A percentile compares a stretch with the other conserved stretches of the same genome.
phyloP scores from a whole-genome alignment of 2,888 invertebrate genomes.

The Stenichneumon culpator region DNA sequence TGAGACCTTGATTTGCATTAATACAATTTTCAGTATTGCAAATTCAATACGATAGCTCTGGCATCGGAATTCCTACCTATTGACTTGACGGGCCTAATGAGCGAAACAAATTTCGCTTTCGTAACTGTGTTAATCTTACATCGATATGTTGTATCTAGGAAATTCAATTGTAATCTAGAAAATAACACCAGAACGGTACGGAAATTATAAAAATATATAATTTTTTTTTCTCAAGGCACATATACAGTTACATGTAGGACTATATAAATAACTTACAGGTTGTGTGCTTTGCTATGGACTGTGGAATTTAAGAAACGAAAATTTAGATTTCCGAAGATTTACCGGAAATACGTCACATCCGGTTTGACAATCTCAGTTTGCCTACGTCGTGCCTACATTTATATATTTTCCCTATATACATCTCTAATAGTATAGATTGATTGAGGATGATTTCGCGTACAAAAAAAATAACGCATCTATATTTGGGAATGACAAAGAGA shows the following conservation, averaged over 20 bases:
- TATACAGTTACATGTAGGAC: too few species aligned
- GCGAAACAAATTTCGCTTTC: too few species aligned
- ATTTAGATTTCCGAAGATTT: too few species aligned
- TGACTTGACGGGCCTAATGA: too few species aligned
- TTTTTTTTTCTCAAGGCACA: neutral
- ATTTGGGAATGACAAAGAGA: constrained; percentile 27
- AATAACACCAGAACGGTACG: neutral
- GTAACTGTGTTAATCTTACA: too few species aligned
- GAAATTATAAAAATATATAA: neutral
- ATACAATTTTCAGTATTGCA: neutral
- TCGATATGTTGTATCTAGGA: too few species aligned
- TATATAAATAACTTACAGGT: too few species aligned
- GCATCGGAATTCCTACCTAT: neutral
- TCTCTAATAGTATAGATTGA: neutral
- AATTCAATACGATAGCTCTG: neutral
- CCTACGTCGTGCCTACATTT: too few species aligned
- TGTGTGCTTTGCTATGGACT: too few species aligned
- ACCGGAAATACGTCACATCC: too few species aligned
- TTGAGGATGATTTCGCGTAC: neutral
- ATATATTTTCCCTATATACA: neutral
- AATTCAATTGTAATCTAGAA: neutral
- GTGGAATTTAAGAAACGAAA: too few species aligned
- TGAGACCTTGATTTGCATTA: neutral
- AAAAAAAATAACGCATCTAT: constrained; percentile 19
- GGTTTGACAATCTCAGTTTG: too few species aligned